phyloP scores from a whole-genome alignment of 2,888 invertebrate species.

The Ecdyonurus torrentis region DNA sequence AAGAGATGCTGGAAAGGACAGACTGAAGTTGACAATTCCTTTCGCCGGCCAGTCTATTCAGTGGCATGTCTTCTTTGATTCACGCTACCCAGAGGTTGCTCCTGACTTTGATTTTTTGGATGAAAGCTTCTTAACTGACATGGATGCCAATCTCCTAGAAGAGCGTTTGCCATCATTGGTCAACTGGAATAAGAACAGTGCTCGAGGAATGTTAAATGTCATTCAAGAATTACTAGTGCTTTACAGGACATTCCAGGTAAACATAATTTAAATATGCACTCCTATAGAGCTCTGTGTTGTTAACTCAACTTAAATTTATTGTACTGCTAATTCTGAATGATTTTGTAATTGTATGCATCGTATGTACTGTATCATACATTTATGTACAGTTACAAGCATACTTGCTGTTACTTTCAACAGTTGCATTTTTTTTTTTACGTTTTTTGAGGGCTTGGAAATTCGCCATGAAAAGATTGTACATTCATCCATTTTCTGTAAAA shows the following conservation, averaged over 20 bases:
- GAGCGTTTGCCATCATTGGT: constrained; percentile 38
- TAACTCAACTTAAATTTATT: no score
- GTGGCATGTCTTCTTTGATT: constrained; percentile 56
- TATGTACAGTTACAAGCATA: no score
- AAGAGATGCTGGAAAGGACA: not conserved
- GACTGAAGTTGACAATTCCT: constrained; percentile 46
- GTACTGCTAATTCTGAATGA: no score
- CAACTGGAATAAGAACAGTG: constrained; percentile 44
- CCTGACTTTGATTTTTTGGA: constrained; percentile 57
- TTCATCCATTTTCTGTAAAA: no score
- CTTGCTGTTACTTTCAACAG: no score
- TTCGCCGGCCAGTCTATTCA: constrained; percentile 47
- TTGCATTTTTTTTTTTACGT: no score
- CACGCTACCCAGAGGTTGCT: constrained; percentile 41
- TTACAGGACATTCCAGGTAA: constrained; percentile 47
- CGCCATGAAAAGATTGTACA: no score
- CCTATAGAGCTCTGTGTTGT: no score
- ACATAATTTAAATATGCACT: constrained; percentile 5
- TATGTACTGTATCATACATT: no score
- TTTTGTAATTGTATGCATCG: no score
- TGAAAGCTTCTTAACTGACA: constrained; percentile 41
- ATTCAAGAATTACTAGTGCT: constrained; percentile 40
- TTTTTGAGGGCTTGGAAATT: no score
- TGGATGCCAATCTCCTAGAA: constrained; percentile 35
- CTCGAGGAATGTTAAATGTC: constrained; percentile 38